Evolutionary conservation across 2,888 invertebrate genomes (phyloP), one percentile per base, ranked within the genome.

Genomic region (Harpalus rubripes): DNA sequence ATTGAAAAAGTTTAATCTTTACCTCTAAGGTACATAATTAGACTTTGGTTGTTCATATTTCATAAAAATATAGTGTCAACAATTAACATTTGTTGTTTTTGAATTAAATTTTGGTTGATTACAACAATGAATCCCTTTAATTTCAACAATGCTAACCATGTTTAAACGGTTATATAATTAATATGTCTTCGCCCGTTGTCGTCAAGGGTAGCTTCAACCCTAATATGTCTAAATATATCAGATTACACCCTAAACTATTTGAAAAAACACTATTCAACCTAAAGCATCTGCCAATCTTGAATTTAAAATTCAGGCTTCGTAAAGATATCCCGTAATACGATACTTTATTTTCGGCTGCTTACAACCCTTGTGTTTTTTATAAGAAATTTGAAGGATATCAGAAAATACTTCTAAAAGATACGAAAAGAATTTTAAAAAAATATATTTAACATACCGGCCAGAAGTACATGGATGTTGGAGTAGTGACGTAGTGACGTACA

Each of bases 321-420:
- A 58, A 26, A 52, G 63, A 58, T 65, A 81, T 81, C 81, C 56
- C 59, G 82, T 83, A 83, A 83, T 83, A 74, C 52, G 83, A 83
- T 83, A 82, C 72, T 82, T 82, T 81, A 82, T 83, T 83, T 81
- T 74, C 41, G 76, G 58, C 26, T 22, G n/a, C 58, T 82, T 82
- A 15, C 12, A 68, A 26, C 15, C 44, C 18, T 74, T 74, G 39
- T 44, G 12, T 44, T 41, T 74, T 44, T 18, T 74, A 41, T 41
- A 39, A 68, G 68, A 68, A 68, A 68, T 68, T 68, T 68, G 68
- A 68, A 68, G 41, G 16, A 63, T 63, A 63, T 26, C 63, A n/a
- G 63, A 32, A n/a, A 32, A 68, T 68, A 15, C 41, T 39, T 68
- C 41, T 63, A 63, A 63, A 63, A 22, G 22, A 26, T 16, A 59